Evolutionary conservation across 2,888 invertebrate species (phyloP).

Genomic region (Hymenopus coronatus): DNA sequence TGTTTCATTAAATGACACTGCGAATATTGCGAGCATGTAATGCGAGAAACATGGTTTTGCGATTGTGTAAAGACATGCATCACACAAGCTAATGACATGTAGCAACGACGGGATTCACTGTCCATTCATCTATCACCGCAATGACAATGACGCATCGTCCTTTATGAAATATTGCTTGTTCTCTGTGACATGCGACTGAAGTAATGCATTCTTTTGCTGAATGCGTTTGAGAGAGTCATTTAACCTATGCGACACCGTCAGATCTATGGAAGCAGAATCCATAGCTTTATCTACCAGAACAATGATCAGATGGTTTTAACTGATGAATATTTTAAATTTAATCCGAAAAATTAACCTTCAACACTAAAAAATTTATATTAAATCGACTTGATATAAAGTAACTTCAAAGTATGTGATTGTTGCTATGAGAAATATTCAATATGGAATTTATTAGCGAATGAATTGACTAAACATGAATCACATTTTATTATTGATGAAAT

Average conservation of each 20-base stretch:
- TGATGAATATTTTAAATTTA: too few species aligned
- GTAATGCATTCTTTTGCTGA: not conserved
- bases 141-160: not conserved
- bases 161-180: not conserved
- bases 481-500: too few species aligned
- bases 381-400: too few species aligned
- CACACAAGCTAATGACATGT: not conserved
- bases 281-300: too few species aligned
- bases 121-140: not conserved
- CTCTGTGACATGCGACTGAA: not conserved
- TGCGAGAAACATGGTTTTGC: not conserved
- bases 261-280: not conserved
- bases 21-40: not conserved
- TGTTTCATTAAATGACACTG: not conserved
- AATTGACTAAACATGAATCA: too few species aligned
- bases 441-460: too few species aligned
- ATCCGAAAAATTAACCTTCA: too few species aligned
- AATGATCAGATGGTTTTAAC: too few species aligned
- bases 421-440: too few species aligned
- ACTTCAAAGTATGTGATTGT: too few species aligned
- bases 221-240: not conserved
- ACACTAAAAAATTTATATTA: too few species aligned
- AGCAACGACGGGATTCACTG: not conserved
- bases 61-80: not conserved
- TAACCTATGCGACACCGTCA: not conserved